These are phyloP conservation scores for Myopa testacea DNA, from an alignment of 2,888 invertebrate species.

Conservation along the genomic window DNA sequence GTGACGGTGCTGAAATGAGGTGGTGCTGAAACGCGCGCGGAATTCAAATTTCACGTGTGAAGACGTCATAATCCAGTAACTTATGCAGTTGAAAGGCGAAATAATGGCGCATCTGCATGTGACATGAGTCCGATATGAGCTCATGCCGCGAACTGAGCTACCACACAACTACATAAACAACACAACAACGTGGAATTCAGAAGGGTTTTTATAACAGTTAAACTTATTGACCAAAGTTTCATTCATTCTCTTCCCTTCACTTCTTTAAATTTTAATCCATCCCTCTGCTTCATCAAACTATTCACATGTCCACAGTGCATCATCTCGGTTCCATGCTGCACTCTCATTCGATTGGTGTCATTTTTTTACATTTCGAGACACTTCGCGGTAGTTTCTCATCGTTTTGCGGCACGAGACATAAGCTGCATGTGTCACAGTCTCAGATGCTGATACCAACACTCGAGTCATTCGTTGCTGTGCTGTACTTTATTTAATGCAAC, in stretches of 20 bases:
- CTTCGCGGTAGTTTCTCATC: not conserved
- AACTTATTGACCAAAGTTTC: too few species aligned
- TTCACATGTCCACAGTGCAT: too few species aligned
- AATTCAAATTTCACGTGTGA: constrained; percentile 29
- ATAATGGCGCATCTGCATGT: constrained; percentile 15
- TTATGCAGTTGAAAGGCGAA: constrained; percentile 35
- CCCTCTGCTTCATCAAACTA: too few species aligned
- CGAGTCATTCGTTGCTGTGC: not conserved
- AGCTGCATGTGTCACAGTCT: constrained; percentile 1
- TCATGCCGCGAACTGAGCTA: not conserved
- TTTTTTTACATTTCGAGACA: not conserved
- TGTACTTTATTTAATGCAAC: constrained; percentile 21
- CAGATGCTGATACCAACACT: not conserved
- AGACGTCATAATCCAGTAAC: constrained; percentile 31
- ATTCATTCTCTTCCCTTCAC: too few species aligned
- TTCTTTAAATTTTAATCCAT: not conserved
- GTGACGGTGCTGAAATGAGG: constrained; percentile 22
- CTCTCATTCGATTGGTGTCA: not conserved
- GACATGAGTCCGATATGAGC: not conserved
- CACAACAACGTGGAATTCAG: not conserved
- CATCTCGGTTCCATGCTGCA: too few species aligned
- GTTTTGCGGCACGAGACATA: not conserved
- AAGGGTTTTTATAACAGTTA: not conserved
- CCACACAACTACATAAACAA: not conserved
- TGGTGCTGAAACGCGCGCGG: not conserved